Conservation (phyloP, 2,113 vertebrate species). For the Psammodynastes pulverulentus region DNA sequence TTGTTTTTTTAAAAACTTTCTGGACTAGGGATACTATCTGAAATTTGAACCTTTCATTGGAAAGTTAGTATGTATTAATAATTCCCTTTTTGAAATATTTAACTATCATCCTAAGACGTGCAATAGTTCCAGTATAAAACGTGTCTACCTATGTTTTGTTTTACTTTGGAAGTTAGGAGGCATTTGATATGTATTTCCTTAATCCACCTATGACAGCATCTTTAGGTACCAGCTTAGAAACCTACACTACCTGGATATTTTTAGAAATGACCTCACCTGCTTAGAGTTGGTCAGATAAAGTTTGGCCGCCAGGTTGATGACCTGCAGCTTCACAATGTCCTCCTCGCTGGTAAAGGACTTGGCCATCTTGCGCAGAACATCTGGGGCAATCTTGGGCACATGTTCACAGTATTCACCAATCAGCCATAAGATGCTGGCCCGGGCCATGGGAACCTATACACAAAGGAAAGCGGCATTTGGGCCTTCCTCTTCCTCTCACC, state of each 20-base stretch:
- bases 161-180: not conserved
- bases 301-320: conserved; percentile 95
- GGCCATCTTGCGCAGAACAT: conserved; percentile 96
- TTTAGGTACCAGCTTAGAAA: too few relatives aligned
- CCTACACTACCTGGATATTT: not conserved
- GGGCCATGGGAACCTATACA: conserved; percentile 91
- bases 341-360: conserved; percentile 95
- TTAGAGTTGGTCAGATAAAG: conserved; percentile 96
- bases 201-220: not conserved
- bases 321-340: conserved; percentile 96
- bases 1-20: not conserved
- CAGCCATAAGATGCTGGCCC: conserved; percentile 98
- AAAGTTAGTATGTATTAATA: not conserved
- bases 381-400: conserved; percentile 91
- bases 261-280: conserved; percentile 66
- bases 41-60: not conserved
- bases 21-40: not conserved
- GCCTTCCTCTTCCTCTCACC: not conserved
- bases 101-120: not conserved
- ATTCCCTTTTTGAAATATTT: not conserved
- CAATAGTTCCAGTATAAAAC: not conserved
- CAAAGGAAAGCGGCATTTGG: not conserved
- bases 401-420: conserved; percentile 97
- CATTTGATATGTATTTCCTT: not conserved
- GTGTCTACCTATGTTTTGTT: not conserved